Evolutionary conservation across 2,113 vertebrate species (phyloP).

Genomic region (Ornithorhynchus anatinus): DNA sequence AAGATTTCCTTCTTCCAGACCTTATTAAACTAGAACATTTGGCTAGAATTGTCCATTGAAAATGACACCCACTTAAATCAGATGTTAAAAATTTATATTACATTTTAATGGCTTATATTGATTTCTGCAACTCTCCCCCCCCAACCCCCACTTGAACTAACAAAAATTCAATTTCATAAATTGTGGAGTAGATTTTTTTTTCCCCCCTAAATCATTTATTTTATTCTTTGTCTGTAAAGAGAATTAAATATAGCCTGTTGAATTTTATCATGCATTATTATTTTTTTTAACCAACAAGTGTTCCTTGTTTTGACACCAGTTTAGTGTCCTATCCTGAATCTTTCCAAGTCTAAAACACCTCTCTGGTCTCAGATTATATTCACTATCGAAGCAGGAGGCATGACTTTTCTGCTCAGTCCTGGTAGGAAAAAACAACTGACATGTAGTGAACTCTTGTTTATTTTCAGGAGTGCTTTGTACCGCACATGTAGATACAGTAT

Average conservation of each 20-base stretch:
- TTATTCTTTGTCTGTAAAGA: conserved; percentile 27
- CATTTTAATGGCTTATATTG: conserved; percentile 9
- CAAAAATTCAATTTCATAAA: conserved; percentile 5
- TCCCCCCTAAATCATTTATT: conserved; percentile 32
- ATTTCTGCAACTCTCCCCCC: too few relatives aligned
- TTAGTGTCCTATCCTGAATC: conserved; percentile 43
- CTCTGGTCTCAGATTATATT: conserved; percentile 26
- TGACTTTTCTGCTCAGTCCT: conserved; percentile 23
- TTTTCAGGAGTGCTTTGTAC: conserved; percentile 33
- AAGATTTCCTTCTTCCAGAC: conserved; percentile 28
- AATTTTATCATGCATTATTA: conserved; percentile 39
- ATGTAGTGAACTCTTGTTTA: conserved; percentile 22
- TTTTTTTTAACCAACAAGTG: conserved; percentile 30
- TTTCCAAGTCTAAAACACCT: conserved; percentile 47
- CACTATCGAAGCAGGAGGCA: conserved; percentile 23
- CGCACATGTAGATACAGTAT: conserved; percentile 51
- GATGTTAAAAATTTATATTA: conserved; percentile 18
- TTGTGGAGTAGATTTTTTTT: conserved; percentile 4
- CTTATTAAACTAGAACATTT: conserved; percentile 8
- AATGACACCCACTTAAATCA: conserved; percentile 7
- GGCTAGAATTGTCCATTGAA: conserved; percentile 5
- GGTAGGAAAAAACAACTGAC: conserved; percentile 1
- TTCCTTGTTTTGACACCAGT: conserved; percentile 14
- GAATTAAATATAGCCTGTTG: conserved; percentile 36
- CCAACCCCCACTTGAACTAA: not conserved